Base-by-base conservation (phyloP, 2,888 invertebrate species). In the Adela reaumurella region DNA sequence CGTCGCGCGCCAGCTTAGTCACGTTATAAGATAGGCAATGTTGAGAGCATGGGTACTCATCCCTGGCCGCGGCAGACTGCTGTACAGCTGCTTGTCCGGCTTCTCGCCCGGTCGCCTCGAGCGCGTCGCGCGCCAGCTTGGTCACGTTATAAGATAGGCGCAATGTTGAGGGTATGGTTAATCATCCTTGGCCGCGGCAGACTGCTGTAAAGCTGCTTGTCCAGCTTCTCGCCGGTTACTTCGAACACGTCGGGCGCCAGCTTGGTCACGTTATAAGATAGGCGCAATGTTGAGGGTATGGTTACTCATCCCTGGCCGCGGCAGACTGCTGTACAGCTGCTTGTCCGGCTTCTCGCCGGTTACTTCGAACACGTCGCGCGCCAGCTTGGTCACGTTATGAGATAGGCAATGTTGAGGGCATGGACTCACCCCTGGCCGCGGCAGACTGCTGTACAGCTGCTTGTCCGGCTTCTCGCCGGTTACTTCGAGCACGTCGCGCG, bases 61-160 rank as follows among this genome's bases (percentile, higher is more conserved):
- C 69, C 96, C 96, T 48, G 96, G 96, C 65, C 95, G 83, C 19
- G 97, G 97, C 59, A 97, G 83, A 51, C 96, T 96, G 88, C 94
- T 90, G 69, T 97, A 97, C 57, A 74, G 42, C 18, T 44, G 41
- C 24, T 24, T 24, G 24, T 76, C 77, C 4, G 43, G 16, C 14
- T 43, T 46, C 29, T n/a, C 24, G n/a, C 11, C n/a, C 18, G 17
- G 44, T 18, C 11, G 11, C 19, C 17, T 4, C 44, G 17, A 18
- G 17, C 44, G 17, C 44, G 44, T n/a, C n/a, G n/a, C n/a, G n/a
- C n/a, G n/a, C n/a, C n/a, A n/a, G n/a, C n/a, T n/a, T n/a, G n/a
- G n/a, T n/a, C n/a, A n/a, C n/a, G n/a, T n/a, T n/a, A n/a, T n/a
- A n/a, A n/a, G n/a, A n/a, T n/a, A n/a, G n/a, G n/a, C n/a, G n/a